Conservation (phyloP, 2,113 vertebrate genomes). For the Labrus mixtus region DNA sequence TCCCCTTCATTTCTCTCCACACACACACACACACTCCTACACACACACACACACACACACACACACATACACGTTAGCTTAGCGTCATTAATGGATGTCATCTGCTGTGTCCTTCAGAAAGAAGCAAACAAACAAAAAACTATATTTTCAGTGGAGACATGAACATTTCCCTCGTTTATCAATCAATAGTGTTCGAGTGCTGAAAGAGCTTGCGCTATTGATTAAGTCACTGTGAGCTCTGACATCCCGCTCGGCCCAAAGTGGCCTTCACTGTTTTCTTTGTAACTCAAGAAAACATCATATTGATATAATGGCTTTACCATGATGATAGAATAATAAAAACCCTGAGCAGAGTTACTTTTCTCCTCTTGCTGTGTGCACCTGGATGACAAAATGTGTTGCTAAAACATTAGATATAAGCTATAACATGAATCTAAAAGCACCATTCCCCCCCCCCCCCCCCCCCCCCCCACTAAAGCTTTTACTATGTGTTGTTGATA, state of each 20-base stretch:
- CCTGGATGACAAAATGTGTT: not conserved
- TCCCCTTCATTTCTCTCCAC: constrained; percentile 2
- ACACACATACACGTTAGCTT: constrained; percentile 35
- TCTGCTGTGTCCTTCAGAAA: constrained; percentile 67
- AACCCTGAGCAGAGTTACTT: not conserved
- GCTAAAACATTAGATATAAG: not conserved
- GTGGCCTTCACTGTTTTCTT: constrained; percentile 40
- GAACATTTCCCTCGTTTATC: constrained; percentile 50
- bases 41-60: constrained; percentile 5
- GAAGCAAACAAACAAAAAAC: constrained; percentile 6
- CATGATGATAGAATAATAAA: constrained; percentile 25
- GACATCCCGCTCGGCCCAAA: constrained; percentile 27
- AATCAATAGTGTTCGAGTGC: constrained; percentile 68
- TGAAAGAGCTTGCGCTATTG: constrained; percentile 64
- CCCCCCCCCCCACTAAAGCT: constrained; percentile 12
- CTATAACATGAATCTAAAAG: not conserved
- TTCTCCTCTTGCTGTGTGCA: not conserved
- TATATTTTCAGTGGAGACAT: constrained; percentile 44
- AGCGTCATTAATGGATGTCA: constrained; percentile 71
- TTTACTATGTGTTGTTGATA: constrained; percentile 66
- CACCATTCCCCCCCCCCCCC: no score
- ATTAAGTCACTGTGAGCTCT: constrained; percentile 51
- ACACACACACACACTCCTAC: constrained; percentile 2
- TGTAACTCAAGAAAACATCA: constrained; percentile 43
- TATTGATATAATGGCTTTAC: constrained; percentile 34